These are phyloP conservation scores for Ischnus inquisitorius DNA, from an alignment of 2,888 invertebrate genomes.

Conservation along the genomic window DNA sequence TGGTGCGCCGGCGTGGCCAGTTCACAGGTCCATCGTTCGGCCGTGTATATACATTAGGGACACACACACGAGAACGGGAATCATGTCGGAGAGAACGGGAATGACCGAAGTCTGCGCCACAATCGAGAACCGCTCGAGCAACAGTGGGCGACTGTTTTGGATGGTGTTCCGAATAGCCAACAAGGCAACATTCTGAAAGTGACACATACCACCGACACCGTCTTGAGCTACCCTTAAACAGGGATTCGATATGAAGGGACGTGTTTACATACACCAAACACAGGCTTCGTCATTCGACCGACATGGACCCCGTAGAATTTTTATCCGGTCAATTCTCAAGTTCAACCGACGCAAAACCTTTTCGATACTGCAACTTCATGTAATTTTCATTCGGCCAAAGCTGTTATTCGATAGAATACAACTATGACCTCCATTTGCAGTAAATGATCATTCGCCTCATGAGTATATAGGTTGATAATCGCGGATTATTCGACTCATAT, in stretches of 20 bases:
- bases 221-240: not conserved
- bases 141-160: not conserved
- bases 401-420: too few relatives aligned
- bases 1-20: conserved; percentile 77
- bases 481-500: too few relatives aligned
- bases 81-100: conserved; percentile 7
- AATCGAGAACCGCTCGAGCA: conserved; percentile 14
- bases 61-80: conserved; percentile 8
- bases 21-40: conserved; percentile 77
- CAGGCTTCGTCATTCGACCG: not conserved
- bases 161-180: conserved; percentile 2
- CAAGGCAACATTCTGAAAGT: conserved; percentile 19
- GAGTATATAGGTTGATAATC: too few relatives aligned
- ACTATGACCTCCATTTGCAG: too few relatives aligned
- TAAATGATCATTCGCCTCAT: too few relatives aligned
- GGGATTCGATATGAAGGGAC: not conserved
- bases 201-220: not conserved
- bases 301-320: not conserved
- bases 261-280: not conserved
- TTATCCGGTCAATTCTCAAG: too few relatives aligned
- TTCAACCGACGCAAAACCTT: too few relatives aligned
- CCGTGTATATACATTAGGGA: conserved; percentile 25
- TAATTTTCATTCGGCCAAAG: too few relatives aligned
- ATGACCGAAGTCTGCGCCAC: conserved; percentile 24
- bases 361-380: too few relatives aligned